Percentiles rank a stretch among this genome's conserved stretches.
These are phyloP conservation scores for Drosophila engyochracea DNA, from an alignment of 2,888 invertebrate genomes.

Conservation along the genomic window DNA sequence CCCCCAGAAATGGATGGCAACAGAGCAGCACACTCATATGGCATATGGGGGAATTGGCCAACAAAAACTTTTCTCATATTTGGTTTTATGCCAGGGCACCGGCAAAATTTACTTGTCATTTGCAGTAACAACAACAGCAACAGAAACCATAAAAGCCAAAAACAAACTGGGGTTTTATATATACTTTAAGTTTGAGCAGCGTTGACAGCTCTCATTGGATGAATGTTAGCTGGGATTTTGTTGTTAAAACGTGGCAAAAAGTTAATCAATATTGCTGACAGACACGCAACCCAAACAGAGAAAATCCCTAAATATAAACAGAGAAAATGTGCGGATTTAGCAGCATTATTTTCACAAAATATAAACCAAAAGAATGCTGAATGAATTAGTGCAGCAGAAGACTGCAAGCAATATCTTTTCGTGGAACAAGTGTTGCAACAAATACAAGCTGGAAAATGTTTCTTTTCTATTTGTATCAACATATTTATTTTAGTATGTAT, in stretches of 20 bases:
- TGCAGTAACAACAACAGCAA: constrained; percentile 32
- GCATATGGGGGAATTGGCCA: constrained; percentile 18
- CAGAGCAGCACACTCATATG: constrained; percentile 14
- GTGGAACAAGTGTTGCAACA: not conserved
- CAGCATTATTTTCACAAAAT: not conserved
- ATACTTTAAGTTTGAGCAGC: constrained; percentile 47
- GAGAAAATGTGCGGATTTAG: constrained; percentile 13
- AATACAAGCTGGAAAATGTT: not conserved
- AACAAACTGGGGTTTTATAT: constrained; percentile 27
- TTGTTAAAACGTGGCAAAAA: constrained; percentile 50
- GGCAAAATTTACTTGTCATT: constrained; percentile 52
- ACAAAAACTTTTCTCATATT: constrained; percentile 54
- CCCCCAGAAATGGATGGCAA: no score
- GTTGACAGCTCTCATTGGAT: constrained; percentile 48
- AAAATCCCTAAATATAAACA: constrained; percentile 19
- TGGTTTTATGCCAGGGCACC: constrained; percentile 32
- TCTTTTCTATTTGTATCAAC: no score
- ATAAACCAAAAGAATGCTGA: not conserved
- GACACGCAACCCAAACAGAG: constrained; percentile 33
- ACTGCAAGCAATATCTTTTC: not conserved
- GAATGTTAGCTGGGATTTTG: constrained; percentile 51
- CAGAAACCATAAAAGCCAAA: constrained; percentile 13
- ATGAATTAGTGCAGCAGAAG: not conserved
- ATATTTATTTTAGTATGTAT: not conserved
- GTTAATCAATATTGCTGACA: constrained; percentile 61